Percentiles rank a stretch among this genome's conserved stretches.
Evolutionary conservation across 2,888 invertebrate species (phyloP).

Genomic region (Parnassius orleans): DNA sequence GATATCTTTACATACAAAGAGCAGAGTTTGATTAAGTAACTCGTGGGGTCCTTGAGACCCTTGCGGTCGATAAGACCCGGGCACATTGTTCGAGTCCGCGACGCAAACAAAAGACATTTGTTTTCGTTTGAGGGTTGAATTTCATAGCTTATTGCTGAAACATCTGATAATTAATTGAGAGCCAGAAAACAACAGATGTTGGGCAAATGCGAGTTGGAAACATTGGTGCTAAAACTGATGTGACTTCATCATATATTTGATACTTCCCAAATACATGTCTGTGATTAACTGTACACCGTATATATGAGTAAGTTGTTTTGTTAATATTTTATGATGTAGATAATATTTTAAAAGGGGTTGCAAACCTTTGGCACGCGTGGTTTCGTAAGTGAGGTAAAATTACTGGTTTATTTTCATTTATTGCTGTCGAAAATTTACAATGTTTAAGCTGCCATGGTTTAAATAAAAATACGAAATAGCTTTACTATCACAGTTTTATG

Average conservation of each 20-base stretch:
- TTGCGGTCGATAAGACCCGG: constrained; percentile 20
- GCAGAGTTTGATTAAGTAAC: constrained; percentile 21
- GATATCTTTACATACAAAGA: constrained; percentile 20
- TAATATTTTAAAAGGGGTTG: too few relatives aligned
- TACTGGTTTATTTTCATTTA: too few relatives aligned
- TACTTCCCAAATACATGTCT: neutral
- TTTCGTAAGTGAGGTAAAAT: too few relatives aligned
- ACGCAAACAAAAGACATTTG: constrained; percentile 21
- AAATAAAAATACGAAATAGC: too few relatives aligned
- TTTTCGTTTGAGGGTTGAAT: constrained; percentile 23
- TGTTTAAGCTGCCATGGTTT: too few relatives aligned
- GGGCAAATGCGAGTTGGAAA: neutral
- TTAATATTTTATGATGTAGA: too few relatives aligned
- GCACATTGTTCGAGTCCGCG: constrained; percentile 26
- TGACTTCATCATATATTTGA: constrained; percentile 2
- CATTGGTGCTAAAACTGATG: constrained; percentile 13
- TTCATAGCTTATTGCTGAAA: constrained; percentile 20
- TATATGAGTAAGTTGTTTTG: too few relatives aligned
- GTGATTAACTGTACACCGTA: too few relatives aligned
- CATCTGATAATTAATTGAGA: constrained; percentile 23
- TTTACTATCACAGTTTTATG: too few relatives aligned
- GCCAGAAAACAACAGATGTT: constrained; percentile 14
- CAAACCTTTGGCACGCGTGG: too few relatives aligned
- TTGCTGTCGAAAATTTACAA: too few relatives aligned
- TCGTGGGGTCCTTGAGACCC: constrained; percentile 7